Evolutionary conservation across 2,888 invertebrate species (phyloP), one percentile per base, ranked within the genome.

Genomic region (Eupeodes latifasciatus): DNA sequence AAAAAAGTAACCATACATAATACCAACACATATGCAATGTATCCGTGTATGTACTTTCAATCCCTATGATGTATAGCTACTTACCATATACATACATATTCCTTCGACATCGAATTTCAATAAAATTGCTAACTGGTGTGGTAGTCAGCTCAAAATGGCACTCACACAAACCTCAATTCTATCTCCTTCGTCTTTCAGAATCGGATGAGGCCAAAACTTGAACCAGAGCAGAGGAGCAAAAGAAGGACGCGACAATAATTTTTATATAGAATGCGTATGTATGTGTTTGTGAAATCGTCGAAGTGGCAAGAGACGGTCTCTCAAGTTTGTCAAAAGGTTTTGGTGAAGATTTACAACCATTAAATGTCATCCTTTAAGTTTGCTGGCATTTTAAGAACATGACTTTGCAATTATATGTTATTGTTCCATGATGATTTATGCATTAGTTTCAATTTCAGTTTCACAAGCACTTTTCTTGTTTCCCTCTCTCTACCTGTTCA

Each of bases 371-470:
- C 84, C 77, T 84, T 77, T 87, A 87, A 87, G 84, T 87, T 87
- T 77, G 83, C 80, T 84, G 80, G 83, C 87, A 87, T 84, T 81
- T 61, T 71, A 51, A 81, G 84, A 80, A 87, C 87, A 87, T 87
- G 87, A 87, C 84, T 87, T 87, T 87, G 87, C 87, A 87, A 87
- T 87, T 87, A 87, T 87, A 87, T 87, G 87, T 84, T 87, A 84
- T 87, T 87, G 87, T 87, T 84, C 81, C 72, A 77, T 84, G 83
- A 87, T 87, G 87, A 87, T 87, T 87, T 87, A 87, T 87, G 87
- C 81, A 87, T 87, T 84, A 87, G 87, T 84, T 87, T 87, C 80
- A 77, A 84, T 84, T 87, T 87, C 80, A 81, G 74, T 69, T 83
- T 77, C 72, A 81, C 84, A 81, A 74, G 84, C 80, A 74, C 77